Conservation (phyloP, 2,797 vertebrate species). For the Enteromius argenteus region DNA sequence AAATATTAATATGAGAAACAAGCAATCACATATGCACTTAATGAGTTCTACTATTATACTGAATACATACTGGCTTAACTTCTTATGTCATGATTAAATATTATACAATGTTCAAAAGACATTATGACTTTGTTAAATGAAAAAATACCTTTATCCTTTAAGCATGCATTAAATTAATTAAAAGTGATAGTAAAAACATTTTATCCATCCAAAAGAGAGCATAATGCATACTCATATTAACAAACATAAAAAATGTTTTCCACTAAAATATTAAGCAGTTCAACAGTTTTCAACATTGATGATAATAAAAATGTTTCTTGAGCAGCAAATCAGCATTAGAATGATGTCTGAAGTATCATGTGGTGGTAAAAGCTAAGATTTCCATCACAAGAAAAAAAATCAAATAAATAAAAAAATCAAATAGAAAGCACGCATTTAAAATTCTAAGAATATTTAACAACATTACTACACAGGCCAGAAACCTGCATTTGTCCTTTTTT, state of each 20-base stretch:
- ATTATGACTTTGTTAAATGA: no score
- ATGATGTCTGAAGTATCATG: not conserved
- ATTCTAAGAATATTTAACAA: not conserved
- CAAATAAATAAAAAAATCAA: not conserved
- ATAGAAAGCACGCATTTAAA: not conserved
- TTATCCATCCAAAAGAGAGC: not conserved
- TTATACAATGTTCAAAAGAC: not conserved
- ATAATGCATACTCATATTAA: no score
- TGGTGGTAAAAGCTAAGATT: not conserved
- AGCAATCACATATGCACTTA: not conserved
- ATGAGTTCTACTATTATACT: not conserved
- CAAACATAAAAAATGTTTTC: not conserved
- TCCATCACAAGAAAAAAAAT: not conserved
- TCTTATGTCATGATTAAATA: not conserved
- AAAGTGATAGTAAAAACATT: not conserved
- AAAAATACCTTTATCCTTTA: not conserved
- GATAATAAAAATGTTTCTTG: not conserved
- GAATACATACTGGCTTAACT: not conserved
- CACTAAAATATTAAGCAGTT: no score
- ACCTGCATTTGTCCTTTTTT: no score
- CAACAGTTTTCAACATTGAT: not conserved
- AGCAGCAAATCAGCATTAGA: not conserved
- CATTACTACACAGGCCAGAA: not conserved
- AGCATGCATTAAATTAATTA: not conserved
- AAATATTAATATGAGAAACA: not conserved